A percentile compares a stretch with the other conserved stretches of the same genome.
These are phyloP conservation scores for Argentina silus DNA, from an alignment of 2,797 vertebrate species.

Conservation along the genomic window DNA sequence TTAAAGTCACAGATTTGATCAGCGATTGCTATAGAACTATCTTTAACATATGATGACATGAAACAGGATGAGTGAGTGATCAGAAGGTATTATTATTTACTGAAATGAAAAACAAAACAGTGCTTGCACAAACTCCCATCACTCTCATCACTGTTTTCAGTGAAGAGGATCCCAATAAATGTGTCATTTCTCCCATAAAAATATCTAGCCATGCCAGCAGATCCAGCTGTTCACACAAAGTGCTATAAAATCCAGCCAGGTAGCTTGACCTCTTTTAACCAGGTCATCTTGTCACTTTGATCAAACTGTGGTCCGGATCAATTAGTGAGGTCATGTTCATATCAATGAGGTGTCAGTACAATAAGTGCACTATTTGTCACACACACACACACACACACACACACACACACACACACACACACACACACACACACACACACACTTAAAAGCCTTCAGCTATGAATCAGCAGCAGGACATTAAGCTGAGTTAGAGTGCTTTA, in stretches of 20 bases:
- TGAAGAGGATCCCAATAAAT: no score
- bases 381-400: neutral
- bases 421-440: neutral
- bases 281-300: slow-evolving; percentile 2
- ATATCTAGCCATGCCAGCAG: no score
- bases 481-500: neutral
- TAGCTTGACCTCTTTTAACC: neutral
- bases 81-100: no score
- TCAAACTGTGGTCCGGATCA: neutral
- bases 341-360: neutral
- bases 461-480: neutral
- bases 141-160: no score
- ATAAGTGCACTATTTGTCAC: slow-evolving; percentile 9
- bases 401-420: neutral
- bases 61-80: no score
- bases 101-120: no score
- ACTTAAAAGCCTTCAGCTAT: neutral
- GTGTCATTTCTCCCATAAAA: no score
- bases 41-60: no score
- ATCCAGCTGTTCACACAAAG: neutral
- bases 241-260: neutral
- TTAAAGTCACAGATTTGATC: no score
- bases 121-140: no score
- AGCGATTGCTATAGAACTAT: no score
- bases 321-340: neutral